Evolutionary conservation across 2,113 vertebrate species (phyloP), one percentile per base, ranked within the genome.

Genomic region (Osmerus eperlanus): DNA sequence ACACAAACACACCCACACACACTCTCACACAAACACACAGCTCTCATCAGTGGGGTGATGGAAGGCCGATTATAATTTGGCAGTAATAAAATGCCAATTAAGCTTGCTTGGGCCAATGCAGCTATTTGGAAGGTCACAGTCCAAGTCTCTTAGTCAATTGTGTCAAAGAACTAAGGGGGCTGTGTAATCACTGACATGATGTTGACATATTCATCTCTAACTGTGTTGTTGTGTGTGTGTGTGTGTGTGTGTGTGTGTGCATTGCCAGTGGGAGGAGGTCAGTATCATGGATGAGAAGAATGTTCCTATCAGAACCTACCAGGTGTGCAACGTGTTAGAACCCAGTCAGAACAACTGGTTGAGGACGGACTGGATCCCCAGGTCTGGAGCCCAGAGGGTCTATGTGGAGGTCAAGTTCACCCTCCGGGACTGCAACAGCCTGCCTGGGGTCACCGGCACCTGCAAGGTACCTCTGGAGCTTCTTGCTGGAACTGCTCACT

Each of bases 341-440:
- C 91, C 97, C 77, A 99, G 90, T 78, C 97, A 99, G 84, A 99
- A 97, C 84, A 99, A 99, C 66, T 99, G 97, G 97, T 87, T 99
- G 77, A 94, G 96, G 90, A 99, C 97, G 78, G 96, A 98, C 82
- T 99, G 96, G 96, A 97, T 99, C 89, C 95, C 95, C 36, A 92
- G 96, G 0, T 96, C 95, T 19, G 97, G 95, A 32, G 97, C 97
- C 68, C 97, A 99, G 72, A 93, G 97, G 72, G 95, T 98, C 70
- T 99, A 98, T 60, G 94, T 99, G 0, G 97, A 99, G 84, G 97
- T 99, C 87, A 99, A 99, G 88, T 99, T 99, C 89, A 99, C 97
- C 0, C 84, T 99, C 65, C 94, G 97, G 69, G 97, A 99, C 93
- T 99, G 97, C 79, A 99, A 98, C 82, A 99, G 97, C 82, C 91